Evolutionary conservation across 2,888 invertebrate genomes (phyloP).

Genomic region (Marronus borbonicus): DNA sequence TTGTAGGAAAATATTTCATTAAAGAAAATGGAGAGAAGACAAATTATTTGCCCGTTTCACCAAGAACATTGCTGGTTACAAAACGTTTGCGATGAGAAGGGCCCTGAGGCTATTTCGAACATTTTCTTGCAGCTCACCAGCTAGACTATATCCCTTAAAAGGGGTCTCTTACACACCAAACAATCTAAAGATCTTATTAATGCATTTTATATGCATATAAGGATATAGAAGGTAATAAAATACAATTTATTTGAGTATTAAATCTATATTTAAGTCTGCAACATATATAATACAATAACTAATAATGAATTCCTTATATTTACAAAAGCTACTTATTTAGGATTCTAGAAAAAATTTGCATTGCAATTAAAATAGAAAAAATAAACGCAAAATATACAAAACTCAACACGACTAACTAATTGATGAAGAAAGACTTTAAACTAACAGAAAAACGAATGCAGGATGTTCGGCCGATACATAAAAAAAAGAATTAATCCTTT

Average conservation of each 20-base stretch:
- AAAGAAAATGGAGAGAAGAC: too few relatives aligned
- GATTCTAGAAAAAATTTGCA: slow-evolving; percentile 32
- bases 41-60: too few relatives aligned
- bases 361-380: slow-evolving; percentile 27
- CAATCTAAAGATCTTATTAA: too few relatives aligned
- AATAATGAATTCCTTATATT: slow-evolving; percentile 54
- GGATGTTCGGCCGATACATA: slow-evolving; percentile 1
- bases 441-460: slow-evolving; percentile 15
- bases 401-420: slow-evolving; percentile 25
- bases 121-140: too few relatives aligned
- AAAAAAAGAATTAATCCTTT: slow-evolving; percentile 7
- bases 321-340: slow-evolving; percentile 57
- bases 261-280: slow-evolving; percentile 49
- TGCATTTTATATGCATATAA: too few relatives aligned
- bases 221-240: slow-evolving; percentile 8
- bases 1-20: too few relatives aligned
- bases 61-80: too few relatives aligned
- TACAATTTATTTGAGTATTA: slow-evolving; percentile 41
- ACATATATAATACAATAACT: slow-evolving; percentile 56
- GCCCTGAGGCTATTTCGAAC: too few relatives aligned
- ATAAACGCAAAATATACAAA: slow-evolving; percentile 40
- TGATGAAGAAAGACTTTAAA: slow-evolving; percentile 35
- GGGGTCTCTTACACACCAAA: too few relatives aligned
- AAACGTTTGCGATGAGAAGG: too few relatives aligned
- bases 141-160: too few relatives aligned